Conservation (phyloP, 2,113 vertebrate genomes). For the Leptodactylus fuscus region DNA sequence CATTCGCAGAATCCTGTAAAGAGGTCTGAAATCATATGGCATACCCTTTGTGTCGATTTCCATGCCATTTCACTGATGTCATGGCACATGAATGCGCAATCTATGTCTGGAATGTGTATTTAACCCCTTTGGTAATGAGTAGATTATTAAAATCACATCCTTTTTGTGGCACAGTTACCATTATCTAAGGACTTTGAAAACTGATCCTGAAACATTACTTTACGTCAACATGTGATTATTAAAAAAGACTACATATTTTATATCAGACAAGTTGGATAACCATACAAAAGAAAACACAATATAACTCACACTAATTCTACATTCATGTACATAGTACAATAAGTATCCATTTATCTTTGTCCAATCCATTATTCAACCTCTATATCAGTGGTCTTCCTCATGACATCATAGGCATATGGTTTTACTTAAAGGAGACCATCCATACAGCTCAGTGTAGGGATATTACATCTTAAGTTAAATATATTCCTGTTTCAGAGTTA, state of each 20-base stretch:
- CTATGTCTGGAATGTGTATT: not conserved
- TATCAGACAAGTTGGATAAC: not conserved
- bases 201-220: not conserved
- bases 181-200: not conserved
- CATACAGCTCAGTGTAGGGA: not conserved
- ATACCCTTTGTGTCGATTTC: not conserved
- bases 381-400: not conserved
- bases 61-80: not conserved
- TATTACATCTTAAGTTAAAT: not conserved
- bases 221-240: not conserved
- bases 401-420: slow-evolving; percentile 42
- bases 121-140: no score
- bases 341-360: slow-evolving; percentile 14
- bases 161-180: not conserved
- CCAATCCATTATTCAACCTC: not conserved
- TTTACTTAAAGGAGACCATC: slow-evolving; percentile 30
- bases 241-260: not conserved
- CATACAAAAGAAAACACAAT: not conserved
- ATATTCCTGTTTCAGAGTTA: not conserved
- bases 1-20: no score
- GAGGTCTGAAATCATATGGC: not conserved
- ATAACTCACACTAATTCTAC: not conserved
- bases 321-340: not conserved
- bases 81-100: not conserved
- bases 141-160: slow-evolving; percentile 2